These are phyloP conservation scores for Noctua comes DNA, from an alignment of 2,888 invertebrate species.

Conservation along the genomic window DNA sequence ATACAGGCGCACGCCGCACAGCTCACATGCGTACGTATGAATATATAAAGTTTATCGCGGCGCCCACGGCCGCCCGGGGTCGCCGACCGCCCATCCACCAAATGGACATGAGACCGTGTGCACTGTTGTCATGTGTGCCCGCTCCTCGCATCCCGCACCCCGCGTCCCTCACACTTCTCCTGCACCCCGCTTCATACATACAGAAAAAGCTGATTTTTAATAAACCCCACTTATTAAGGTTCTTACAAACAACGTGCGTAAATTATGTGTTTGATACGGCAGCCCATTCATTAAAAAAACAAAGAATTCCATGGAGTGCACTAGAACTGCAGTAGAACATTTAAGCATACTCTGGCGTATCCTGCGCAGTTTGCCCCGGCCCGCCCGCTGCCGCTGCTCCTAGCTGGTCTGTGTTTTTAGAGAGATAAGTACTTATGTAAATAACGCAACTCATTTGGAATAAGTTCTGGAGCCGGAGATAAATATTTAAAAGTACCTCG, in stretches of 20 bases:
- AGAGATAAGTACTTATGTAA: background rate
- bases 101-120: slow-evolving; percentile 68
- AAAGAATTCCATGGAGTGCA: background rate
- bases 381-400: background rate
- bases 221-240: slow-evolving; percentile 26
- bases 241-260: background rate
- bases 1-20: slow-evolving; percentile 49
- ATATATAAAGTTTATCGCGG: slow-evolving; percentile 68
- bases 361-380: background rate
- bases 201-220: slow-evolving; percentile 51
- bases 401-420: background rate
- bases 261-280: background rate
- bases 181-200: slow-evolving; percentile 18
- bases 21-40: slow-evolving; percentile 65
- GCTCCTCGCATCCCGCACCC: slow-evolving; percentile 19
- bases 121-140: slow-evolving; percentile 68
- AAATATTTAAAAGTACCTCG: background rate
- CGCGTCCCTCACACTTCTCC: slow-evolving; percentile 10
- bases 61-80: slow-evolving; percentile 66
- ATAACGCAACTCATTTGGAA: background rate
- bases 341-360: background rate
- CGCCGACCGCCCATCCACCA: slow-evolving; percentile 70
- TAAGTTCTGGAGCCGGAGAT: background rate
- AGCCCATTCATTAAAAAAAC: background rate
- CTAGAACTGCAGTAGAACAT: background rate